phyloP scores from a whole-genome alignment of 2,113 vertebrate species.

The Conger conger region DNA sequence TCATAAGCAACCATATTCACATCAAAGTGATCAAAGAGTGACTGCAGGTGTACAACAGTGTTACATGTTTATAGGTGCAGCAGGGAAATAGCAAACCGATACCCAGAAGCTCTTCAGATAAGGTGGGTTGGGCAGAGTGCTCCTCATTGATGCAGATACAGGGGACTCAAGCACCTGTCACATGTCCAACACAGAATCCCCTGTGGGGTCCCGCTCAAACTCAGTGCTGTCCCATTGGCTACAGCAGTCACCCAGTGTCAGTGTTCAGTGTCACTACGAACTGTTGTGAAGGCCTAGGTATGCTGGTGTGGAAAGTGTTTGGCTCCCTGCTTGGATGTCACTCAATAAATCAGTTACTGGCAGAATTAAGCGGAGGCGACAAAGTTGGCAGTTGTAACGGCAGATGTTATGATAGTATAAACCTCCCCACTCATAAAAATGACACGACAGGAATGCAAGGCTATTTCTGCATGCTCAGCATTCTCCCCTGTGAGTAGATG shows the following conservation, averaged over 20 bases:
- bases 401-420: not conserved
- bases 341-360: not conserved
- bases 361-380: not conserved
- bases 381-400: not conserved
- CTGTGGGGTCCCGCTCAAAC: conserved; percentile 44
- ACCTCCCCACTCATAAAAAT: not conserved
- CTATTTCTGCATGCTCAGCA: not conserved
- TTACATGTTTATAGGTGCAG: no score
- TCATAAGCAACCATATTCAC: not conserved
- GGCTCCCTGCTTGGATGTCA: not conserved
- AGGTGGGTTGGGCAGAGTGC: conserved; percentile 38
- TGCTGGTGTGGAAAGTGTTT: not conserved
- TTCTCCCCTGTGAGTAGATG: not conserved
- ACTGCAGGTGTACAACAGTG: not conserved
- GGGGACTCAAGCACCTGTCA: conserved; percentile 44
- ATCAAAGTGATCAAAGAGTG: conserved; percentile 5
- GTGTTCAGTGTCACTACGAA: conserved; percentile 16
- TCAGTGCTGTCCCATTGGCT: conserved; percentile 36
- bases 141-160: conserved; percentile 48
- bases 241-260: conserved; percentile 27
- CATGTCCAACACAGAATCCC: conserved; percentile 49
- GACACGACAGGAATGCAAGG: not conserved
- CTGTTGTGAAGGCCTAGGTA: no score
- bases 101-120: no score
- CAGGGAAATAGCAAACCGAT: no score